Evolutionary conservation across 2,888 invertebrate genomes (phyloP), one percentile per base, ranked within the genome.

Genomic region (Boloria euphrosyne): DNA sequence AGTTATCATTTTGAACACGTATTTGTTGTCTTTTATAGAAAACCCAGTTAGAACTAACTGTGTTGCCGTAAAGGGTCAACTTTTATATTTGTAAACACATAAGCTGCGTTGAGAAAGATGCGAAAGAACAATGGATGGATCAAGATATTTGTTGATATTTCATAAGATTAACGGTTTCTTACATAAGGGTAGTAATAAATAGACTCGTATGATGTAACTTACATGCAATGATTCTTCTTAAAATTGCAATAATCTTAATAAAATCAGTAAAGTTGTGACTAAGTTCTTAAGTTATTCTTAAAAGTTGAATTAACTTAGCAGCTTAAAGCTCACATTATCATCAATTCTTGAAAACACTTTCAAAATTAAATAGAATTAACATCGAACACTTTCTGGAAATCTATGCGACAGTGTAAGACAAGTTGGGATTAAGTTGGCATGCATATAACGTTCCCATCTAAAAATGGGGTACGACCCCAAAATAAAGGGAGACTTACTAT

Each of bases 401-500:
- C n/a, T 67, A 68, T 68, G 60, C 68, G 54, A 46, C 50, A 17
- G 17, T 53, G 61, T 44, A 31, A 38, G 10, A 55, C 13, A 58
- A n/a, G 22, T 49, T 49, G n/a, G 3, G 17, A 38, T 50, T 13
- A 50, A 43, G 22, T 67, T 58, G 59, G 47, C 65, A 67, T 64
- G 65, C 68, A 69, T n/a, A 53, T 47, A 62, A 43, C 53, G 53
- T 55, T 18, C 57, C 68, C 64, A 66, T 38, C 55, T 59, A 66
- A 67, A 67, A 68, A 57, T 54, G 67, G 67, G 71, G 68, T 54
- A 44, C 50, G 50, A 65, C 68, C 74, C 69, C 57, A 71, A 70
- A 60, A 53, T 58, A 64, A 58, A 66, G 68, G 65, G 69, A 63
- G 67, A 93, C 94, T 94, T 93, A 94, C 94, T 79, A 94, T 94